phyloP scores from a whole-genome alignment of 64 coral and sea anemone species.

The Montipora cactus region DNA sequence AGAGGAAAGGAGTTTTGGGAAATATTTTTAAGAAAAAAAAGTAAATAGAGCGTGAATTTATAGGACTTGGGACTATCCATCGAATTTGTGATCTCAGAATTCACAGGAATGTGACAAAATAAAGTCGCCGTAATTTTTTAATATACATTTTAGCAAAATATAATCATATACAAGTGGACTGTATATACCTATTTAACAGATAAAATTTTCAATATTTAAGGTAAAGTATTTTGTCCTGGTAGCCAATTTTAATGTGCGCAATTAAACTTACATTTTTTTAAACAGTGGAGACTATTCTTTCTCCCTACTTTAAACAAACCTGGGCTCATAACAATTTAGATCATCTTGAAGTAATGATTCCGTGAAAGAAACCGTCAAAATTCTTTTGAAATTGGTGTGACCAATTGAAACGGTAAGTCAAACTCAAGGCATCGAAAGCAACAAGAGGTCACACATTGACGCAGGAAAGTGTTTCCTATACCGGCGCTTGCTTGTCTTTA shows the following conservation, averaged over 20 bases:
- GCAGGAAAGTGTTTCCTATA: too few species aligned
- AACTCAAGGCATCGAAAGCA: too few species aligned
- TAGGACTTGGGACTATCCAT: background rate
- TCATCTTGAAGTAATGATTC: too few species aligned
- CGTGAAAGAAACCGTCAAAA: too few species aligned
- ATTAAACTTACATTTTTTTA: background rate
- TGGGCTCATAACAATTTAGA: too few species aligned
- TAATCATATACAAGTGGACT: background rate
- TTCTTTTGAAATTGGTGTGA: too few species aligned
- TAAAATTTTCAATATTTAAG: conserved; percentile 29
- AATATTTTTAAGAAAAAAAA: conserved; percentile 59
- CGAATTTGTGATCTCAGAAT: background rate
- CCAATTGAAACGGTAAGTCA: too few species aligned
- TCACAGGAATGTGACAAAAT: background rate
- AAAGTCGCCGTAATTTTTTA: background rate
- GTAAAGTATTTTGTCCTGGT: conserved; percentile 1
- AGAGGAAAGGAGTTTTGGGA: conserved; percentile 37
- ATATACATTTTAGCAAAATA: too few species aligned
- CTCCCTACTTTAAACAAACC: too few species aligned
- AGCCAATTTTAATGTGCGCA: background rate
- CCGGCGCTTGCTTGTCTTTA: background rate
- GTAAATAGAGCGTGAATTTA: background rate
- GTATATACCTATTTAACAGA: conserved; percentile 12
- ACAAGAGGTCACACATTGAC: too few species aligned
- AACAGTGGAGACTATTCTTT: too few species aligned